Conservation (phyloP, 2,113 vertebrate genomes). For the Charina bottae region DNA sequence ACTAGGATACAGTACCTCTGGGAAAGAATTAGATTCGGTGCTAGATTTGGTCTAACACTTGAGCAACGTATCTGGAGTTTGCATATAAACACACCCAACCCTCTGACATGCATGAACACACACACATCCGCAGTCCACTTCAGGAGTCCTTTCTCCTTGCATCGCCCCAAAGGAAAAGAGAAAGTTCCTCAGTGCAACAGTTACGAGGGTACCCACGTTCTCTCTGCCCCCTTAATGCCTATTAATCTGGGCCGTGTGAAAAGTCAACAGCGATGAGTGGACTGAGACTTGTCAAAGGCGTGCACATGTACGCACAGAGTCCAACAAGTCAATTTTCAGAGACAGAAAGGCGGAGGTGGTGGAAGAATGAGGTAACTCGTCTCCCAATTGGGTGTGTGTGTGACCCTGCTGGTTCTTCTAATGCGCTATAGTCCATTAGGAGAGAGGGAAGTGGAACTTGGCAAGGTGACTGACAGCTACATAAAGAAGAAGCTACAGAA, state of each 20-base stretch:
- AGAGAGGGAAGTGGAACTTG: slow-evolving; percentile 73
- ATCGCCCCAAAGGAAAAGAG: slow-evolving; percentile 33
- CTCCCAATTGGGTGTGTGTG: slow-evolving; percentile 61
- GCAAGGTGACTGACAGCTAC: slow-evolving; percentile 73
- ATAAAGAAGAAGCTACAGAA: slow-evolving; percentile 86
- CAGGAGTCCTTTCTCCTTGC: not conserved
- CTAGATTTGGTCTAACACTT: slow-evolving; percentile 21
- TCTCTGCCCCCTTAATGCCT: slow-evolving; percentile 41
- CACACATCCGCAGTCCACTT: not conserved
- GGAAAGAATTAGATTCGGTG: slow-evolving; percentile 19
- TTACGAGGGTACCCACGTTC: not conserved
- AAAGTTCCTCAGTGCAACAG: not conserved
- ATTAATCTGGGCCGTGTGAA: slow-evolving; percentile 36
- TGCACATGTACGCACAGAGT: slow-evolving; percentile 43
- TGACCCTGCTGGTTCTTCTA: slow-evolving; percentile 72
- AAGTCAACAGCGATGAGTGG: slow-evolving; percentile 48
- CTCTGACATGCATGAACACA: not conserved
- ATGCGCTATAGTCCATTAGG: slow-evolving; percentile 71
- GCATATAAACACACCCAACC: not conserved
- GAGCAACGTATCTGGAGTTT: not conserved
- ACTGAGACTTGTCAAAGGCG: slow-evolving; percentile 66
- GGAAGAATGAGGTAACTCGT: slow-evolving; percentile 76
- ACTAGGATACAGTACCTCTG: slow-evolving; percentile 30
- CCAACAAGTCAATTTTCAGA: slow-evolving; percentile 59
- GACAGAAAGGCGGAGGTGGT: slow-evolving; percentile 67